Percentiles rank a stretch among this genome's conserved stretches.
Evolutionary conservation across 1,140 invertebrate species (phyloP).

Genomic region (Panagrolaimus sp.): DNA sequence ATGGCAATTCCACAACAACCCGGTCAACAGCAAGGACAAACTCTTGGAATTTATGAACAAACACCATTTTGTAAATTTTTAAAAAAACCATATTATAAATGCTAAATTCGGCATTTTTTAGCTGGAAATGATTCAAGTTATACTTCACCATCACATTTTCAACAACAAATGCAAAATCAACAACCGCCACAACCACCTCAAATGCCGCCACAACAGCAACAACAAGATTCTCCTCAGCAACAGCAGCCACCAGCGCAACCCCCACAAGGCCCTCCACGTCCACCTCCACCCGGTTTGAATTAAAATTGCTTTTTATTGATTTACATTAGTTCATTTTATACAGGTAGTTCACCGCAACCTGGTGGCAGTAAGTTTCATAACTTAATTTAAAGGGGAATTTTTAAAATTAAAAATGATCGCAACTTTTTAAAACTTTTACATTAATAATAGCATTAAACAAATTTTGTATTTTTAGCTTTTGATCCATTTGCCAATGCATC

Average conservation of each 20-base stretch:
- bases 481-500: conserved; percentile 8
- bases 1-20: no score
- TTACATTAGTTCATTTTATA: background rate
- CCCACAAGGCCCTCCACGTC: background rate
- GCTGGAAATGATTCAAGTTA: background rate
- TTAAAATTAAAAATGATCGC: no score
- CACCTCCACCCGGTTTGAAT: no score
- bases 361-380: no score
- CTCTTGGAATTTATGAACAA: conserved; percentile 7
- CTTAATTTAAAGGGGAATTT: no score
- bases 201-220: background rate
- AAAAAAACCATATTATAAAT: background rate
- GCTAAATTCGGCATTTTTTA: no score
- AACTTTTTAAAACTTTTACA: background rate
- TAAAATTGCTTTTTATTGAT: background rate
- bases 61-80: conserved; percentile 9
- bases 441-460: background rate
- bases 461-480: background rate
- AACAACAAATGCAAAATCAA: background rate
- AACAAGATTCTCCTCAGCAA: background rate
- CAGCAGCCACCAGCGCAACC: background rate
- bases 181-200: background rate
- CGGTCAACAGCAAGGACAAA: background rate
- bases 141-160: conserved; percentile 2
- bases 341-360: no score